Evolutionary conservation across 2,797 vertebrate genomes (phyloP), one percentile per base, ranked within the genome.

Genomic region (Hephaestus fuliginosus): DNA sequence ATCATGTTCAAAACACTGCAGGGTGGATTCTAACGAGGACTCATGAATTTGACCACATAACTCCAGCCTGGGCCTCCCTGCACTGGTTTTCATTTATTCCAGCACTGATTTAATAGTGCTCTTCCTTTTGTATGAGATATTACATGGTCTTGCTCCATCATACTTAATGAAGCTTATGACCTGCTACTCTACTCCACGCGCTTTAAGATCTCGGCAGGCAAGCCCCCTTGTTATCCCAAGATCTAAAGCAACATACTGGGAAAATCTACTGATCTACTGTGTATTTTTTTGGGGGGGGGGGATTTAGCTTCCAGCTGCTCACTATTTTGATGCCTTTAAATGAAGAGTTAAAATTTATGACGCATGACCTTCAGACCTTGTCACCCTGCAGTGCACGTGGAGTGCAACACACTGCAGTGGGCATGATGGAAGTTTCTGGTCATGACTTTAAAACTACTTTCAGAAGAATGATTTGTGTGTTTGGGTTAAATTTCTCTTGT

Each of bases 1-100:
- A 44, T 15, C 20, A 1, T 56, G 41, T 66, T 80, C 4, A 71
- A 76, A 86, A 74, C 77, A 74, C 78, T 70, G 64, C 60, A 58
- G 76, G 58, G 44, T 0, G 3, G 53, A 73, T 57, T 70, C 55
- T 67, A 76, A 82, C 48, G 12, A 81, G 70, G 57, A 55, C 39
- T 68, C 56, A 7, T 46, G 49, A 56, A 52, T 62, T 71, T 62
- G 39, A 73, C 39, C 44, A 61, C 60, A 71, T 25, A 41, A 22
- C 43, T 58, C 39, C 43, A 57, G 60, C 49, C 36, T 48, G 57
- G 30, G 63, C 17, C 2, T 70, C 53, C 11, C 22, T 33, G 17
- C 67, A 17, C 20, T 52, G 20, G 25, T 49, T 75, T 75, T 65
- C 22, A 36, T 51, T 43, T 11, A 9, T 43, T 9, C 43, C 22